Base-by-base conservation (phyloP, 2,888 invertebrate genomes). In the Plebejus melissa region DNA sequence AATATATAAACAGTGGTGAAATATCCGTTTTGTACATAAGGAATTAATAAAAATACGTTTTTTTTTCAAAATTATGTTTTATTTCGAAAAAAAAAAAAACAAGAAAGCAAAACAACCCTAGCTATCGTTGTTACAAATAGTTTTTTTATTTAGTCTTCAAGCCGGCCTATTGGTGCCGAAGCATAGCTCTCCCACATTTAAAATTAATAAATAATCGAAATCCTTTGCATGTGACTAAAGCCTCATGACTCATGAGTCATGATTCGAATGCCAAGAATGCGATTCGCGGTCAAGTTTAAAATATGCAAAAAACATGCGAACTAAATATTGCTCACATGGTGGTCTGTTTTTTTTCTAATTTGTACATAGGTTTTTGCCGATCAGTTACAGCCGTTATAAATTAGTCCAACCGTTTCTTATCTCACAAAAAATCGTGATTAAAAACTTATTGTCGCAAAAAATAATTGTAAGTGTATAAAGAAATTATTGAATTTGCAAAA, bases 241-340 rank as follows among this genome's bases (percentile, higher is more conserved):
- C 65, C 65, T 65, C 65, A 32, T 57, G 70, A 69, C 65, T 65
- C 65, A 32, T 57, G 70, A 69, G 13, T 69, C 69, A 69, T 28
- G 71, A 72, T 72, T 72, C 71, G 54, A 72, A 32, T 54, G 50
- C 32, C 50, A 72, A 50, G 72, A 72, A 72, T 72, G 72, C 72
- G 13, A 72, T 72, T 22, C 28, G 28, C 46, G 50, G 32, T 50
- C 50, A 50, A 50, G 50, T 72, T 50, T 54, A 54, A 46, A 28
- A 72, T 22, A 50, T 54, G 50, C 72, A 46, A 72, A 72, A 72
- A 72, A 72, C 41, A 41, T 9, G n/a, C 70, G 38, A 72, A 11
- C n/a, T 50, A 46, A 32, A 32, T 50, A 50, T 54, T 50, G 50
- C 50, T 13, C 70, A 70, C 38, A 69, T 13, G 50, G 72, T 32